phyloP scores from a whole-genome alignment of 2,797 vertebrate genomes.

The Thalassophryne amazonica region DNA sequence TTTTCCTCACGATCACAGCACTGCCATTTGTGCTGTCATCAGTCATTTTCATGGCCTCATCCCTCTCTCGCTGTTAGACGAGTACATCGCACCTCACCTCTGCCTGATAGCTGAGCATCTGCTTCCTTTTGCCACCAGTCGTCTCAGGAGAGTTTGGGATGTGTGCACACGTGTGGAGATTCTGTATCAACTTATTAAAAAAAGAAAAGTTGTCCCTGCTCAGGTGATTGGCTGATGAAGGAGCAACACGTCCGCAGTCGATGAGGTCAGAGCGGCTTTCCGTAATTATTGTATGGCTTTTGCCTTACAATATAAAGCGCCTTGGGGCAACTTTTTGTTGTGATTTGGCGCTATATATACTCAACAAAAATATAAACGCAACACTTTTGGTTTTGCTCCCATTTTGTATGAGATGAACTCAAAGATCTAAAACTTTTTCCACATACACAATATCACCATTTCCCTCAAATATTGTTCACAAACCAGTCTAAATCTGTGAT shows the following conservation, averaged over 20 bases:
- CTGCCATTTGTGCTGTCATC: constrained; percentile 69
- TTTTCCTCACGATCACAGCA: constrained; percentile 51
- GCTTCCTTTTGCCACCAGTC: constrained; percentile 22
- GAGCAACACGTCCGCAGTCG: constrained; percentile 10
- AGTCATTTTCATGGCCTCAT: constrained; percentile 70
- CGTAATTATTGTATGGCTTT: too few relatives aligned
- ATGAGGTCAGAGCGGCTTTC: too few relatives aligned
- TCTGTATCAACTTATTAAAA: constrained; percentile 61
- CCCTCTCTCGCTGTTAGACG: constrained; percentile 46
- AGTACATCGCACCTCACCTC: constrained; percentile 47
- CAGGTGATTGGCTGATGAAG: constrained; percentile 18
- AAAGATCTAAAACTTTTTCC: too few relatives aligned
- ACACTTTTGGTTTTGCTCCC: too few relatives aligned
- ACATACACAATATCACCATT: too few relatives aligned
- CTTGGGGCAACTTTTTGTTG: too few relatives aligned
- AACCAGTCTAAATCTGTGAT: too few relatives aligned
- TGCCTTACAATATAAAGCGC: too few relatives aligned
- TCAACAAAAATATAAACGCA: too few relatives aligned
- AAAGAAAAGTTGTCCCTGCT: constrained; percentile 25
- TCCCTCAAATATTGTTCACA: too few relatives aligned
- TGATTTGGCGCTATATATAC: too few relatives aligned
- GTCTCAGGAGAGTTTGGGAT: constrained; percentile 31
- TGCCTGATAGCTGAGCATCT: constrained; percentile 48
- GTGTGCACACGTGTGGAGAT: constrained; percentile 12
- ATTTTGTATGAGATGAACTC: too few relatives aligned